phyloP scores from a whole-genome alignment of 2,113 vertebrate genomes.

The Solenodon paradoxus region DNA sequence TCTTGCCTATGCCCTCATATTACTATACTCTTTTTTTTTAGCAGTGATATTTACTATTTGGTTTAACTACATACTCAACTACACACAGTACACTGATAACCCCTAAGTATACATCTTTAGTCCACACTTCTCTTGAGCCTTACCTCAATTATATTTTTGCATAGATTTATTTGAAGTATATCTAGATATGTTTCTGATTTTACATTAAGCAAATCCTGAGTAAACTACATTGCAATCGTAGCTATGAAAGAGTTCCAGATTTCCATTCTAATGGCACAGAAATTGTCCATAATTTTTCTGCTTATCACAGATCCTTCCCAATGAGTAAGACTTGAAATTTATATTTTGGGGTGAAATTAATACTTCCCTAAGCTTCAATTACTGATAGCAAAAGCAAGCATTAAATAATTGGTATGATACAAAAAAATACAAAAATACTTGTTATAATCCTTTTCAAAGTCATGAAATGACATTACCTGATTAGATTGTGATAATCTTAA shows the following conservation, averaged over 20 bases:
- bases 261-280: background rate
- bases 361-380: background rate
- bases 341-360: background rate
- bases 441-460: constrained; percentile 13
- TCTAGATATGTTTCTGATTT: constrained; percentile 16
- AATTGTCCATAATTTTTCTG: background rate
- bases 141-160: background rate
- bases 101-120: background rate
- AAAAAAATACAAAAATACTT: background rate
- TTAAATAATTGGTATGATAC: constrained; percentile 39
- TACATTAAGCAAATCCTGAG: constrained; percentile 32
- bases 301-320: background rate
- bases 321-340: background rate
- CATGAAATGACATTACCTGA: constrained; percentile 60
- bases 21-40: background rate
- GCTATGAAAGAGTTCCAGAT: background rate
- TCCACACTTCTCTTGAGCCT: background rate
- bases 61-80: too few relatives aligned
- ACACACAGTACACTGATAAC: too few relatives aligned
- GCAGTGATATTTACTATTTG: too few relatives aligned
- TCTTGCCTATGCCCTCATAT: background rate
- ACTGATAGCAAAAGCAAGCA: constrained; percentile 36
- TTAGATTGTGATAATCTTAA: constrained; percentile 66
- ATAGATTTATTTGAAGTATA: background rate
- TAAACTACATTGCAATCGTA: background rate